A percentile compares a stretch with the other conserved stretches of the same genome.
These are phyloP conservation scores for Villa cingulata DNA, from an alignment of 2,888 invertebrate species.

Conservation along the genomic window DNA sequence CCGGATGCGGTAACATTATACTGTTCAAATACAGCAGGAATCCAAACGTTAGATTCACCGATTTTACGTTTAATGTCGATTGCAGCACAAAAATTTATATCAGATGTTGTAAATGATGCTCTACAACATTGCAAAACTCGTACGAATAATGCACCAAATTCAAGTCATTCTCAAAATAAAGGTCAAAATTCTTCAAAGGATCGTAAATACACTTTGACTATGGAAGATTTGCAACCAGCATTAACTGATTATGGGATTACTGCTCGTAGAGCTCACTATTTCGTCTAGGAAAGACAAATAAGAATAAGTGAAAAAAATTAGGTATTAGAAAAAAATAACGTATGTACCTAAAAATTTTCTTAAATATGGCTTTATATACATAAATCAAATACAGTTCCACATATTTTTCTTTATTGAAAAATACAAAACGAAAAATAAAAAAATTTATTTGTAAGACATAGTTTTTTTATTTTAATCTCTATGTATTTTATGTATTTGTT, in stretches of 20 bases:
- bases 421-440: too few relatives aligned
- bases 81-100: constrained; percentile 92
- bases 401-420: too few relatives aligned
- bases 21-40: constrained; percentile 78
- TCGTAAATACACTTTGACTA: constrained; percentile 73
- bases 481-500: too few relatives aligned
- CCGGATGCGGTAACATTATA: constrained; percentile 88
- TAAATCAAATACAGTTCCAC: too few relatives aligned
- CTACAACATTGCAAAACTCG: constrained; percentile 91
- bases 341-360: too few relatives aligned
- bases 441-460: too few relatives aligned
- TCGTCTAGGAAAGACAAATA: constrained; percentile 43
- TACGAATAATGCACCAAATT: constrained; percentile 51
- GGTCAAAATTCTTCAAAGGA: constrained; percentile 50
- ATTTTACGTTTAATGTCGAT: constrained; percentile 79
- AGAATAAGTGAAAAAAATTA: neutral
- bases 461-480: too few relatives aligned
- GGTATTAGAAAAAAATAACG: too few relatives aligned
- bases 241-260: constrained; percentile 91
- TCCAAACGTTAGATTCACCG: constrained; percentile 82
- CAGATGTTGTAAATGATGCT: constrained; percentile 92
- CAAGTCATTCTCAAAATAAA: constrained; percentile 41
- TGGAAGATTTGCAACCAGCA: constrained; percentile 89
- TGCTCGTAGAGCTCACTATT: constrained; percentile 88
- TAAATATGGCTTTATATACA: too few relatives aligned